Base-by-base conservation (phyloP, 2,888 invertebrate species). In the Hermodice carunculata region DNA sequence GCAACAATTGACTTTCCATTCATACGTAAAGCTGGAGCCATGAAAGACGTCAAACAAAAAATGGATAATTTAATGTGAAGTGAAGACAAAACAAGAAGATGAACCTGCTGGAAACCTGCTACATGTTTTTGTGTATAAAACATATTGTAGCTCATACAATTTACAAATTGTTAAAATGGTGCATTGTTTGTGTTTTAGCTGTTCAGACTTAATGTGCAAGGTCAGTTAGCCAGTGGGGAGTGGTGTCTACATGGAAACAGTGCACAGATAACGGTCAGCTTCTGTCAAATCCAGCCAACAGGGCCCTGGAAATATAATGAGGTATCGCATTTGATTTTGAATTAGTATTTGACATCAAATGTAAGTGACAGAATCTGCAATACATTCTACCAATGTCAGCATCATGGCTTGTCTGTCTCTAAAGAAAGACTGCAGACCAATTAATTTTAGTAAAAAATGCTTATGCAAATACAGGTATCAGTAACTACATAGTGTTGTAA, bases 291-390 rank as follows among this genome's bases (percentile, higher is more conserved):
- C 56, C 94, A 94, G 17, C 96, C 95, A 1, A 93, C 95, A 81
- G 98, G 98, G 0, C 96, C 95, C 0, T 99, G 98, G 98, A 89
- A 92, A 81, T 98, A 93, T 83, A 93, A 96, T 78, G 91, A 93
- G 78, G 91, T 73, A 40, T 29, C 24, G 3, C 11, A 34, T 14
- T 8, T 8, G 22, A 6, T 37, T 11, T 37, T 34, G 26, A 51
- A 11, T 37, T 37, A 14, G 14, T 37, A 14, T 37, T 14, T 37
- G 11, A 14, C 40, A 14, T 37, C n/a, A 17, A 51, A 51, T 48
- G 11, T 28, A n/a, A 17, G 14, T 17, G 37, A n/a, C 22, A 31
- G 8, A 14, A 11, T 24, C 26, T 22, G 22, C 17, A 26, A 26
- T 49, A 11, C 22, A 34, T 11, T 32, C 5, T 32, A 31, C 32